Conservation (phyloP, 1,140 invertebrate species). For the Myzus persicae region DNA sequence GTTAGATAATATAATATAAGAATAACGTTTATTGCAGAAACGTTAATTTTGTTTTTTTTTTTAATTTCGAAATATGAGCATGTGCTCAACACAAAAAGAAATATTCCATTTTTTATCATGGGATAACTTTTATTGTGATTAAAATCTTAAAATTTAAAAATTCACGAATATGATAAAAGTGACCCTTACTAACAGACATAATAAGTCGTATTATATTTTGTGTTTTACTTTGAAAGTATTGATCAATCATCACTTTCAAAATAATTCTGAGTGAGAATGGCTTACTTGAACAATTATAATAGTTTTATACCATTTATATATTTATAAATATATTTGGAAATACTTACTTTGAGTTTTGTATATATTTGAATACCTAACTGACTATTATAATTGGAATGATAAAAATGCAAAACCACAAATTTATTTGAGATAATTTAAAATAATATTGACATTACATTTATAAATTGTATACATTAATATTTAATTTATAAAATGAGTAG, state of each 20-base stretch:
- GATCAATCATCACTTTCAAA: background rate
- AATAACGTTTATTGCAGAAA: background rate
- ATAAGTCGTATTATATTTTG: no score
- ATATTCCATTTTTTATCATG: background rate
- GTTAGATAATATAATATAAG: background rate
- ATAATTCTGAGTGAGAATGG: background rate
- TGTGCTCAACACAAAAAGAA: background rate
- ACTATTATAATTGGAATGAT: no score
- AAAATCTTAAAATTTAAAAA: no score
- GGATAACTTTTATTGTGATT: background rate
- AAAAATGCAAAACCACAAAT: background rate
- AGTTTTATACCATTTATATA: background rate
- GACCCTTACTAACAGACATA: no score
- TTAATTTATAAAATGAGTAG: no score
- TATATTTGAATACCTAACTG: no score
- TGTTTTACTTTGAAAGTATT: background rate
- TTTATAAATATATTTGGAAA: background rate
- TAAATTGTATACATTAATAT: background rate
- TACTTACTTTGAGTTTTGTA: background rate
- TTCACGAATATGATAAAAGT: background rate
- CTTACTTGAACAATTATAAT: background rate
- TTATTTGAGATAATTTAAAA: background rate
- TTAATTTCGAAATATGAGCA: background rate
- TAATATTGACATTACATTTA: background rate
- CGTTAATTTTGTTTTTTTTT: background rate